Conservation (phyloP, 2,113 vertebrate species). For the Miniopterus natalensis region DNA sequence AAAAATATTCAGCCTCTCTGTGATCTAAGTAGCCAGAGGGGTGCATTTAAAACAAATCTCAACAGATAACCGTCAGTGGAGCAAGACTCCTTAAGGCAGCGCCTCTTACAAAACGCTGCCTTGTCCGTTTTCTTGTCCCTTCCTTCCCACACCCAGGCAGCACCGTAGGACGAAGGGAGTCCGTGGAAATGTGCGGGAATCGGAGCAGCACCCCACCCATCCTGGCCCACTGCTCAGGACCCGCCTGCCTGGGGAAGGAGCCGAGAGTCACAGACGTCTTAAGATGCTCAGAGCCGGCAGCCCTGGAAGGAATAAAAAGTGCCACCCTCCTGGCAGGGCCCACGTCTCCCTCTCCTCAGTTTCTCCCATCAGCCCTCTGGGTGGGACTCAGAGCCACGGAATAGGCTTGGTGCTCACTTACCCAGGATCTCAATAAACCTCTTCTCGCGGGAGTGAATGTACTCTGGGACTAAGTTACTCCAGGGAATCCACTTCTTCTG, state of each 20-base stretch:
- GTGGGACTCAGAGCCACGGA: neutral
- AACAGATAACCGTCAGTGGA: accelerated
- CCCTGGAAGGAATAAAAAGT: too few relatives aligned
- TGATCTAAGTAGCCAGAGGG: neutral
- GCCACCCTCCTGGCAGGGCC: neutral
- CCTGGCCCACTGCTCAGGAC: accelerated
- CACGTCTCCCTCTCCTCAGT: accelerated
- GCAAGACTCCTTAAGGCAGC: accelerated
- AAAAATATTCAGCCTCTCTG: neutral
- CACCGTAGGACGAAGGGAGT: accelerated
- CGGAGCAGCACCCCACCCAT: accelerated
- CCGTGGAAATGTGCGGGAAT: accelerated
- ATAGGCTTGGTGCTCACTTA: constrained; percentile 81
- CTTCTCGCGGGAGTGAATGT: constrained; percentile 89
- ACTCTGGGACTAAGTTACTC: constrained; percentile 92
- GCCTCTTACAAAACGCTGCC: accelerated
- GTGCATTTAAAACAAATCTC: accelerated
- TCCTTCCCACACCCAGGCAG: neutral
- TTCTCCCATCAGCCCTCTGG: neutral
- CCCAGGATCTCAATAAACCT: constrained; percentile 96
- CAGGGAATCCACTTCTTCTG: constrained; percentile 94
- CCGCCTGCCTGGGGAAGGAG: neutral
- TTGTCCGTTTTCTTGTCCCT: accelerated
- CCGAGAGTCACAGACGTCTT: neutral
- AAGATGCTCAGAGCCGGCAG: neutral